Conservation (phyloP, 1,140 invertebrate species). For the Aphis gossypii region DNA sequence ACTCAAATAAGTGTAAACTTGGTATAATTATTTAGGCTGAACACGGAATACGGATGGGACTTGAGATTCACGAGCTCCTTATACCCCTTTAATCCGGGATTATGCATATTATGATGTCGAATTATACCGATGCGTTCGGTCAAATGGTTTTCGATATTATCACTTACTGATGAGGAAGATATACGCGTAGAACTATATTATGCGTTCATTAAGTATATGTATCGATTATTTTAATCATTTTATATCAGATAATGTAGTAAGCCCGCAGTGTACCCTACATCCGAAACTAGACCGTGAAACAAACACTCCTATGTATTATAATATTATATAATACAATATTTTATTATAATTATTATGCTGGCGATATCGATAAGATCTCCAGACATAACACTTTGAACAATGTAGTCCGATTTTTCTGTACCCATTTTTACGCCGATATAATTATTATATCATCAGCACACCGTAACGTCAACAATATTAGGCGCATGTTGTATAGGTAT, state of each 20-base stretch:
- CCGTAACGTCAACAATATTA: neutral
- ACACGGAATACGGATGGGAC: neutral
- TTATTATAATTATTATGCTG: neutral
- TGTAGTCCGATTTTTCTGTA: neutral
- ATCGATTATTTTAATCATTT: neutral
- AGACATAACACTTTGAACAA: slow-evolving; percentile 4
- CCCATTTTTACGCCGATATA: neutral
- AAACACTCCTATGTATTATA: neutral
- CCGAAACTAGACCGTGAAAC: neutral
- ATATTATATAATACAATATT: neutral
- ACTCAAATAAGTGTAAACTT: neutral
- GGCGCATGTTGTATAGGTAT: neutral
- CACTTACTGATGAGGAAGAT: neutral
- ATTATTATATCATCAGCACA: neutral
- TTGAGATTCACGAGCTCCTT: neutral
- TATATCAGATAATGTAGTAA: neutral
- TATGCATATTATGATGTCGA: no score
- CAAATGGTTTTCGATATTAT: neutral
- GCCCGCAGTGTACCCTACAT: neutral
- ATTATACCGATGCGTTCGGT: neutral
- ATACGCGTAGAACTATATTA: neutral
- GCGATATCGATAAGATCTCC: neutral
- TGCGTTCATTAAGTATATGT: neutral
- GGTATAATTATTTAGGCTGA: neutral
- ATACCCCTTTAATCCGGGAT: neutral